These are phyloP conservation scores for Speoplatyrhinus poulsoni DNA, from an alignment of 2,113 vertebrate genomes.

Conservation along the genomic window DNA sequence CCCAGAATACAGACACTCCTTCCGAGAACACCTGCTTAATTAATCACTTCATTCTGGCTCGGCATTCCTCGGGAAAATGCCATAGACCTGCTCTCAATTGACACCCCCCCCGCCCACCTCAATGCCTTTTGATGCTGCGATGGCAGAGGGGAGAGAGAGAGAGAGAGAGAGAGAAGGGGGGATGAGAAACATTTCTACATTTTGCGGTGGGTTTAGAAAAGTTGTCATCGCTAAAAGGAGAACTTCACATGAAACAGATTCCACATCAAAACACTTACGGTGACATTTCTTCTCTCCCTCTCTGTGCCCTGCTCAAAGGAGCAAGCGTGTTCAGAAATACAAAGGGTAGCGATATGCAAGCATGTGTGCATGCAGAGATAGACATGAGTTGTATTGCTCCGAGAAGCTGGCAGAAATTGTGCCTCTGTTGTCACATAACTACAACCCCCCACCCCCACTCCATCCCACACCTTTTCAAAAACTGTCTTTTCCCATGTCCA, in stretches of 20 bases:
- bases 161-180: slow-evolving; percentile 25
- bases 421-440: slow-evolving; percentile 73
- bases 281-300: slow-evolving; percentile 78
- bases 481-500: slow-evolving; percentile 68
- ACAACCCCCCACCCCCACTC: slow-evolving; percentile 12
- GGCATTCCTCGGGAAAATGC: slow-evolving; percentile 66
- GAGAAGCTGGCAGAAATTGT: slow-evolving; percentile 72
- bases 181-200: slow-evolving; percentile 76
- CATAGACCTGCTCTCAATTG: slow-evolving; percentile 70
- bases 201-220: slow-evolving; percentile 78
- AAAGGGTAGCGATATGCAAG: slow-evolving; percentile 73
- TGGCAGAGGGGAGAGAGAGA: slow-evolving; percentile 53
- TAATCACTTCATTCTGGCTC: slow-evolving; percentile 75
- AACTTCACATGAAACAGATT: slow-evolving; percentile 78
- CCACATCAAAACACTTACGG: slow-evolving; percentile 77
- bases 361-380: slow-evolving; percentile 76
- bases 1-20: slow-evolving; percentile 59
- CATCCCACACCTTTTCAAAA: slow-evolving; percentile 58
- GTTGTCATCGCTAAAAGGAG: slow-evolving; percentile 76
- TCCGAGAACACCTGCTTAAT: slow-evolving; percentile 77
- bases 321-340: slow-evolving; percentile 77
- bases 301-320: slow-evolving; percentile 75
- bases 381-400: slow-evolving; percentile 72
- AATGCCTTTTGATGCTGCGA: slow-evolving; percentile 70
- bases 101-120: slow-evolving; percentile 28